Base-by-base conservation (phyloP, 2,888 invertebrate species). In the Acronicta aceris region DNA sequence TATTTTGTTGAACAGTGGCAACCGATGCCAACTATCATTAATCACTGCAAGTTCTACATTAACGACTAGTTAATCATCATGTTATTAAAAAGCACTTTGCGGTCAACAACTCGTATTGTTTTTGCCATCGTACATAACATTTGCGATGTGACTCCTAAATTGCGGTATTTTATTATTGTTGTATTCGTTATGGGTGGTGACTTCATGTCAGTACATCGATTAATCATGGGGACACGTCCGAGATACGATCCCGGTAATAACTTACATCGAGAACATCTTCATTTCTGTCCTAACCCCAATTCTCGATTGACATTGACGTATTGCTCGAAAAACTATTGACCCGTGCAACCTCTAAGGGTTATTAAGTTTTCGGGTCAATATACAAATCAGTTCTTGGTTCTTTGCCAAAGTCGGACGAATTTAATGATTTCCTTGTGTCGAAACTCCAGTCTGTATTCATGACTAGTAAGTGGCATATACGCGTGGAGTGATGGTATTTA, bases 161-260 rank as follows among this genome's bases (percentile, higher is more conserved):
- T 61, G 59, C 46, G 48, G 45, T 62, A 53, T 61, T 71, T 67
- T 65, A 66, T 66, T 67, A 59, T 48, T 50, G 62, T 40, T 47
- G 5, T 60, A 56, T 65, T 71, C 62, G 65, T 53, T 51, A 63
- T 55, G 63, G 64, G 52, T 63, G 56, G 71, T 69, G 60, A 70
- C 62, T 70, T 64, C 56, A 60, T 41, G 59, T 69, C 64, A 67
- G 52, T 55, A 71, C 58, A 48, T 69, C 74, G 69, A 82, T 86
- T 79, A 80, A 84, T 84, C 82, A 82, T 71, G 67, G 71, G 74
- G 79, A 78, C 79, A 70, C 70, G 72, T 74, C 74, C 64, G 65
- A 70, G 63, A 77, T 73, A 59, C 67, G 63, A 65, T 72, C 64
- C 51, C 60, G 55, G 72, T 81, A 80, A 82, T 81, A 76, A 71